Evolutionary conservation across 2,797 vertebrate genomes (phyloP).

Genomic region (Euphonia xanthogaster): DNA sequence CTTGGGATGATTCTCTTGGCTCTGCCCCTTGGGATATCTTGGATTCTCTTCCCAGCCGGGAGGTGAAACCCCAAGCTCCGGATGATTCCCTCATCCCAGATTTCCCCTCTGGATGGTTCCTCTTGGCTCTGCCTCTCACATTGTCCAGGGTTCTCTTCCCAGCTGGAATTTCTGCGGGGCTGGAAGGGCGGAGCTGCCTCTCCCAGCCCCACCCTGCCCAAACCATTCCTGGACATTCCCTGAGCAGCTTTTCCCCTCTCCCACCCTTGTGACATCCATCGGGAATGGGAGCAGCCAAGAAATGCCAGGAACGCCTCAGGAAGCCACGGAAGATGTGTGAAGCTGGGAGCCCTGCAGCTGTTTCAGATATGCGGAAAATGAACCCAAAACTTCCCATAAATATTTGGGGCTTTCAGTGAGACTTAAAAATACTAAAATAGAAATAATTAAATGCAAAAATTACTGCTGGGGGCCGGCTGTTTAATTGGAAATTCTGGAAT

Average conservation of each 20-base stretch:
- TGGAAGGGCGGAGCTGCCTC: no score
- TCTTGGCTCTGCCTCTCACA: no score
- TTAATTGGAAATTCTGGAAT: neutral
- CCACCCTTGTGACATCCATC: fast-evolving
- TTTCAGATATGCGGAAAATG: neutral
- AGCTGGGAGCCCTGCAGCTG: neutral
- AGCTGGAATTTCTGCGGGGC: no score
- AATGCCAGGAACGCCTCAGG: neutral
- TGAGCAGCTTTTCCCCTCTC: neutral
- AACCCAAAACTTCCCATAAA: neutral
- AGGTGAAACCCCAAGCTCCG: neutral
- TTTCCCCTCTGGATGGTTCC: neutral
- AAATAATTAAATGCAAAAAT: neutral
- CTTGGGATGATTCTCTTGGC: neutral
- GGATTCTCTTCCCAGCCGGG: neutral
- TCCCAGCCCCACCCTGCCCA: no score
- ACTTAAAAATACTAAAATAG: fast-evolving
- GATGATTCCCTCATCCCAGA: neutral
- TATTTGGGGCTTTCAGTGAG: neutral
- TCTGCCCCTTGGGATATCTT: neutral
- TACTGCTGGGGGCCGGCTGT: neutral
- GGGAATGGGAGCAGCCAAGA: neutral
- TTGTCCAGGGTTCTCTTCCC: neutral
- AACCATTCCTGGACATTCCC: neutral
- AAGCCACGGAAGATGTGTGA: neutral